These are phyloP conservation scores for Byasa hedistus DNA, from an alignment of 2,888 invertebrate genomes.

Conservation along the genomic window DNA sequence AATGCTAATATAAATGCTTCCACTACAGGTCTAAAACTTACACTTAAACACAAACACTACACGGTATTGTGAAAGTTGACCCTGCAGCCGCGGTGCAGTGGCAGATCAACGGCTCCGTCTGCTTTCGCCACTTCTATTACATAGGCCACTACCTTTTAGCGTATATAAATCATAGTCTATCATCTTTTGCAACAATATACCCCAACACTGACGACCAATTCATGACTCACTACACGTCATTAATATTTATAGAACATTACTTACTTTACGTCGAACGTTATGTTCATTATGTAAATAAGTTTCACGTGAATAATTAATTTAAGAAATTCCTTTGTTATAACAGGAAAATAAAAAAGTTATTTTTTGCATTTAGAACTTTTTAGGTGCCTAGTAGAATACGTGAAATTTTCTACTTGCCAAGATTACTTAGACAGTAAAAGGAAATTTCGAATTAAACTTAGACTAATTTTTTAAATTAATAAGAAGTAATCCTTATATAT, in stretches of 20 bases:
- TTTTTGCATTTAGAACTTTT: background rate
- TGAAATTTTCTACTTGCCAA: background rate
- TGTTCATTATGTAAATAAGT: conserved; percentile 26
- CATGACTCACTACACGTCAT: conserved; percentile 61
- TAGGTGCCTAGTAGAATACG: background rate
- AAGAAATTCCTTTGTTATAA: conserved; percentile 36
- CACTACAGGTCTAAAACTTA: background rate
- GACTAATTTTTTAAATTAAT: too few species aligned
- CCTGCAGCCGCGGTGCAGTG: conserved; percentile 54
- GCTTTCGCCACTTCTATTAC: conserved; percentile 55
- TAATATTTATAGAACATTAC: conserved; percentile 64
- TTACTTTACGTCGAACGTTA: conserved; percentile 31
- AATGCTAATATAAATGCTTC: background rate
- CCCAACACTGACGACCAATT: conserved; percentile 38
- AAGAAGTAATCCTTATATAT: too few species aligned
- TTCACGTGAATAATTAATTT: conserved; percentile 26
- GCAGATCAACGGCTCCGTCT: conserved; percentile 56
- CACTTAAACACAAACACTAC: conserved; percentile 3
- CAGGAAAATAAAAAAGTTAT: conserved; percentile 13
- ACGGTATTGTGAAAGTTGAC: conserved; percentile 68
- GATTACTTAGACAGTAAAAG: too few species aligned
- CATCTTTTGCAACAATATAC: conserved; percentile 38
- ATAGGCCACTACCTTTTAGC: background rate
- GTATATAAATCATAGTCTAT: conserved; percentile 29
- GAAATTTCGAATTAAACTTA: too few species aligned